Evolutionary conservation across 2,797 vertebrate species (phyloP).

Genomic region (Benthosema pterotum): DNA sequence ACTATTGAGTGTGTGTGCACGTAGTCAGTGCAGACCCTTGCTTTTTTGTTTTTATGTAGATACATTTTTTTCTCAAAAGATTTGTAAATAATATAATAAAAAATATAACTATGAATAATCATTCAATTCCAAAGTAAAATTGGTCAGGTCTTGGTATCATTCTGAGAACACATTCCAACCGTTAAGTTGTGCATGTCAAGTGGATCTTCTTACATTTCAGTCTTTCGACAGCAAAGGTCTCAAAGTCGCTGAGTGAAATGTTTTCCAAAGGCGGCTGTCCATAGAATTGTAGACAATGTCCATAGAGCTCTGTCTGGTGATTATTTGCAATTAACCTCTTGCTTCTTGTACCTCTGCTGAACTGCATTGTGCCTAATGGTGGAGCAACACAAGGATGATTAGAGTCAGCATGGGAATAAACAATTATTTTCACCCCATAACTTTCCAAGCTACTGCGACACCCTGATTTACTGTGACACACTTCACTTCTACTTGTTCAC

Average conservation of each 20-base stretch:
- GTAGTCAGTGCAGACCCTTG: no score
- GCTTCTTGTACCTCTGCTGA: conserved; percentile 44
- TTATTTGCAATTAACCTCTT: conserved; percentile 50
- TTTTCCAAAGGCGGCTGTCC: conserved; percentile 89
- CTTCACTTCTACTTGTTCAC: no score
- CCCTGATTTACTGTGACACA: no score
- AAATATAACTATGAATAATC: no score
- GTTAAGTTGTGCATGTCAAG: background rate
- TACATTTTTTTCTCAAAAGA: no score
- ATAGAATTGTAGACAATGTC: conserved; percentile 90
- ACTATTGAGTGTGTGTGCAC: no score
- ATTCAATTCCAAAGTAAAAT: no score
- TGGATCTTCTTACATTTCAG: conserved; percentile 86
- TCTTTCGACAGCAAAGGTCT: conserved; percentile 90
- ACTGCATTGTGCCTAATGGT: conserved; percentile 62
- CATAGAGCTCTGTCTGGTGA: conserved; percentile 78
- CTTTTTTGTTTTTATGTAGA: no score
- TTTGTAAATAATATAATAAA: no score
- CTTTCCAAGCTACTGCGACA: no score
- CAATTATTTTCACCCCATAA: no score
- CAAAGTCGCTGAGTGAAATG: conserved; percentile 91
- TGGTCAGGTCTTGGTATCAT: background rate
- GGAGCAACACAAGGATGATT: background rate
- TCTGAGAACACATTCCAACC: background rate
- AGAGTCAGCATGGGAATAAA: no score